Evolutionary conservation across 2,888 invertebrate species (phyloP).

Genomic region (Brenthis daphne): DNA sequence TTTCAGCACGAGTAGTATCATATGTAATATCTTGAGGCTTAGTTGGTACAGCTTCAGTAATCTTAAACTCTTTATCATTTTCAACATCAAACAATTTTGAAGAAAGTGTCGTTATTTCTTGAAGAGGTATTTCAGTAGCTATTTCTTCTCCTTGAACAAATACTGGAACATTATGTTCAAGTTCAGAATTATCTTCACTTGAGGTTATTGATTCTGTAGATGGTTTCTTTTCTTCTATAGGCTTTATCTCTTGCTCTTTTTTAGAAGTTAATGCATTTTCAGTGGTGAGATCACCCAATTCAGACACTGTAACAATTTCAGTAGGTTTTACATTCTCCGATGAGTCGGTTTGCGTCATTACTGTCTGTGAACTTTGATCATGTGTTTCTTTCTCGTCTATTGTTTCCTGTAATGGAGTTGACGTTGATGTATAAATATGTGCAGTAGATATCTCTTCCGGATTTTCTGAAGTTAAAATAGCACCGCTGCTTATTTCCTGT

Average conservation of each 20-base stretch:
- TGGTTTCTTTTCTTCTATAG: constrained; percentile 10
- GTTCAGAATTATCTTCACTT: constrained; percentile 5
- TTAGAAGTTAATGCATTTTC: constrained; percentile 8
- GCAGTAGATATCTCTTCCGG: constrained; percentile 15
- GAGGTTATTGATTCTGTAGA: constrained; percentile 9
- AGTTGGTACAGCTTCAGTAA: background rate
- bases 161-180: constrained; percentile 13
- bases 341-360: constrained; percentile 11
- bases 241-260: constrained; percentile 1
- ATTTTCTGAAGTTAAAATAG: constrained; percentile 19
- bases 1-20: constrained; percentile 13
- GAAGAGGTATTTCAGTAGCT: constrained; percentile 8
- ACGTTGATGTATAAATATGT: constrained; percentile 23
- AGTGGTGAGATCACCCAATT: constrained; percentile 13
- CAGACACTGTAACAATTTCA: background rate
- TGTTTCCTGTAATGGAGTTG: background rate
- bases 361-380: constrained; percentile 22
- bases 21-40: background rate
- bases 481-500: constrained; percentile 2
- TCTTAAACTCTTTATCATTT: constrained; percentile 7
- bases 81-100: constrained; percentile 21
- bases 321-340: constrained; percentile 7
- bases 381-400: constrained; percentile 5
- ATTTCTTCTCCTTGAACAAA: constrained; percentile 10
- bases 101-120: constrained; percentile 24